Base-by-base conservation (phyloP, 2,113 vertebrate genomes). In the Cervus canadensis region DNA sequence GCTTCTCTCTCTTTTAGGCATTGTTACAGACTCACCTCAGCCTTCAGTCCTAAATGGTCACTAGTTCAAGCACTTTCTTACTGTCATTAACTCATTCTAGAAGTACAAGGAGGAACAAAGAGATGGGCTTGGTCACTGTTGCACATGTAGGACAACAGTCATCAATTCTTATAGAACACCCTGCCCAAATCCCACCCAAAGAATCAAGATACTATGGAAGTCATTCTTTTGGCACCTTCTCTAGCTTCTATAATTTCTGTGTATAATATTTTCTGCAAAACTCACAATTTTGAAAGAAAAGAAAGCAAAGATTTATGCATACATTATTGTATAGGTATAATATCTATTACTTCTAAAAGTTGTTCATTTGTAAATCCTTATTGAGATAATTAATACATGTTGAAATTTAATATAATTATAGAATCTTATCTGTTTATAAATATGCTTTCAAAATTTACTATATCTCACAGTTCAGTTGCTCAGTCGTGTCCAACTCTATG, bases 391-490 rank as follows among this genome's bases (percentile, higher is more conserved):
- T 86, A 87, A 4, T 90, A 33, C 23, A 84, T 64, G n/a, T 71
- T 94, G 43, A 97, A 78, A 94, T 94, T 95, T 84, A 91, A 43
- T 48, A 79, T 52, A 64, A 86, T 64, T 43, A 54, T 84, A 89
- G 64, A 90, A 60, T 48, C 56, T n/a, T 45, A 28, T 62, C 43
- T 76, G 13, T 82, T 84, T 74, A 28, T 81, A 92, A 85, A 30
- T 28, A 54, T 40, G 76, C 48, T 81, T 92, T 95, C 33, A 23
- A 96, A 97, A 90, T 95, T 40, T 19, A 28, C 17, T 87, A 1
- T 60, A 54, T 81, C 15, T 25, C 64, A 85, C 11, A 45, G 40
- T 36, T 36, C 9, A 71, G 67, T 71, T 19, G 2, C 9, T 71
- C 64, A 40, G 67, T 71, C 67, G 6, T 40, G 67, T 71, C 36